Evolutionary conservation across 2,113 vertebrate genomes (phyloP).

Genomic region (Strix uralensis): DNA sequence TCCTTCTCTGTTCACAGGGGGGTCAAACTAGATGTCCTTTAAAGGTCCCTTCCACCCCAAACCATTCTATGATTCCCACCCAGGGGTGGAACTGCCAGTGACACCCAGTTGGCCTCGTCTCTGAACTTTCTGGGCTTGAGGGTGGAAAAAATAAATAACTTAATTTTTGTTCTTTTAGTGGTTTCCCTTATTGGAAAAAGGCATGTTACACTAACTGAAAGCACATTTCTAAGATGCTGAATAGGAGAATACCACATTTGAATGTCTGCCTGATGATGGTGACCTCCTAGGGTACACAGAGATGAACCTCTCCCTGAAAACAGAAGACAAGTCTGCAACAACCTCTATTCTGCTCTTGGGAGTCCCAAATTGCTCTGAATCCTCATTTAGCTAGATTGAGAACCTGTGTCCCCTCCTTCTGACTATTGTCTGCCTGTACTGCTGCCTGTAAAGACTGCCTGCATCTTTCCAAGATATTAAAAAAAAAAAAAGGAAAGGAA

Average conservation of each 20-base stretch:
- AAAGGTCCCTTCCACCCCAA: too few relatives aligned
- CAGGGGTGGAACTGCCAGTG: neutral
- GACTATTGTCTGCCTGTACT: too few relatives aligned
- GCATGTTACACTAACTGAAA: neutral
- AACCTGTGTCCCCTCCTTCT: neutral
- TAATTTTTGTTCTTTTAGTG: neutral
- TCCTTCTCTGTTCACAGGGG: neutral
- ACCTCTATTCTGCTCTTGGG: neutral
- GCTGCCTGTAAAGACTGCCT: neutral
- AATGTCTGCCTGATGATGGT: neutral
- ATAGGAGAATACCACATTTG: neutral
- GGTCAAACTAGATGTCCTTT: too few relatives aligned
- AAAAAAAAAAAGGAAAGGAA: accelerated
- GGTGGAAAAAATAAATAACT: neutral
- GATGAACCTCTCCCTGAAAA: neutral
- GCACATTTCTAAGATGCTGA: neutral
- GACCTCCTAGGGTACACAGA: neutral
- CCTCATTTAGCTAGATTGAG: neutral
- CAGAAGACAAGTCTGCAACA: neutral
- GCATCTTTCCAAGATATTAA: neutral
- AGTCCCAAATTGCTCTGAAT: neutral
- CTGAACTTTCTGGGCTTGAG: neutral
- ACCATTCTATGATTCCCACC: neutral
- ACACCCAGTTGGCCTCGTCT: neutral
- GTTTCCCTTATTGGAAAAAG: neutral